Evolutionary conservation across 2,888 invertebrate species (phyloP).

Genomic region (Pheosia gnoma): DNA sequence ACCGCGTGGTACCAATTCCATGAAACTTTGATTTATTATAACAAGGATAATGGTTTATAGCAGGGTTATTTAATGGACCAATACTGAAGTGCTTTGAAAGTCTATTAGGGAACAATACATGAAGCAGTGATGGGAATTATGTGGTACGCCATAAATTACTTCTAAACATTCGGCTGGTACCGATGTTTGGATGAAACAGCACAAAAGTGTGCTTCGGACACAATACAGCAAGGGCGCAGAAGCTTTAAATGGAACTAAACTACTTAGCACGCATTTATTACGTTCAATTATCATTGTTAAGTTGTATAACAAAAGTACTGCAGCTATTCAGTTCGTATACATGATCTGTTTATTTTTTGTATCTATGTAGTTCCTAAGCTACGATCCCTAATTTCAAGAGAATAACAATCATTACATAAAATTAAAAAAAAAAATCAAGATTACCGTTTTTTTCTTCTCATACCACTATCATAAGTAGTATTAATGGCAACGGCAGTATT

Average conservation of each 20-base stretch:
- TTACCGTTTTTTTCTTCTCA: too few species aligned
- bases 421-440: too few species aligned
- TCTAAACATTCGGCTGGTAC: slow-evolving; percentile 45
- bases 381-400: too few species aligned
- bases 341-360: not conserved
- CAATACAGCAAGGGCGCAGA: slow-evolving; percentile 11
- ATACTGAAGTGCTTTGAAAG: slow-evolving; percentile 8
- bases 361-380: too few species aligned
- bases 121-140: slow-evolving; percentile 29
- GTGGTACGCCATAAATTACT: slow-evolving; percentile 49
- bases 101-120: slow-evolving; percentile 22
- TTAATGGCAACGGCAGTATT: too few species aligned
- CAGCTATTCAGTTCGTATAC: not conserved
- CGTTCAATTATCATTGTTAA: not conserved
- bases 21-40: slow-evolving; percentile 20
- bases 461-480: too few species aligned
- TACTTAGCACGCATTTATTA: not conserved
- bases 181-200: slow-evolving; percentile 63
- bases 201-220: slow-evolving; percentile 40
- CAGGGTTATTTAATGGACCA: not conserved
- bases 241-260: not conserved
- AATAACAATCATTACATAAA: too few species aligned
- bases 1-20: slow-evolving; percentile 7
- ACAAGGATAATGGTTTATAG: slow-evolving; percentile 9
- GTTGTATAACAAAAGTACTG: not conserved